Conservation (phyloP, 2,797 vertebrate species). For the Telmatherina bonti region DNA sequence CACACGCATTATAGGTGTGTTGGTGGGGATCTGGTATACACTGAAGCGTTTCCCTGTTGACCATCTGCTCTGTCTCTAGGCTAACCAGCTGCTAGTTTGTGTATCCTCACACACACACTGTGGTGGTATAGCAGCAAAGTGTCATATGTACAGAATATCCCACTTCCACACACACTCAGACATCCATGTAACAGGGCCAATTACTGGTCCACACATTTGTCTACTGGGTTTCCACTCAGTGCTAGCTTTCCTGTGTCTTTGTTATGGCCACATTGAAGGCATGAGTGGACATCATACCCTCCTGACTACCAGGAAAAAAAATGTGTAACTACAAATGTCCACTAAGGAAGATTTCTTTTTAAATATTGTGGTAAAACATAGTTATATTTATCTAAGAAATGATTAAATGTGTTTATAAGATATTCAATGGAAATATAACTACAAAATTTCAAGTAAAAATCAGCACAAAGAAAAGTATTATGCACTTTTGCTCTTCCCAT, state of each 20-base stretch:
- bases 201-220: slow-evolving; percentile 39
- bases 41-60: slow-evolving; percentile 4
- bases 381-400: too few relatives aligned
- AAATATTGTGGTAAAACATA: too few relatives aligned
- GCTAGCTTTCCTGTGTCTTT: background rate
- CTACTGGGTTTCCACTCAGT: slow-evolving; percentile 15
- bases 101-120: slow-evolving; percentile 13
- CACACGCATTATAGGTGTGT: background rate
- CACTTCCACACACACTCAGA: slow-evolving; percentile 18
- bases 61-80: slow-evolving; percentile 45
- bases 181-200: slow-evolving; percentile 19
- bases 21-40: background rate
- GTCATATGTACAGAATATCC: slow-evolving; percentile 25
- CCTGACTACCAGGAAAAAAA: too few relatives aligned
- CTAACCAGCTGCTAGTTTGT: slow-evolving; percentile 45
- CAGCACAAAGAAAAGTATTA: too few relatives aligned
- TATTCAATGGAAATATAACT: too few relatives aligned
- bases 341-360: too few relatives aligned
- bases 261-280: too few relatives aligned
- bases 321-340: too few relatives aligned
- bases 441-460: too few relatives aligned
- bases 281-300: background rate
- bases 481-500: too few relatives aligned
- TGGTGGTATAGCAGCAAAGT: slow-evolving; percentile 10
- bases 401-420: too few relatives aligned